Conservation (phyloP, 2,888 invertebrate species). For the Byasa hedistus region DNA sequence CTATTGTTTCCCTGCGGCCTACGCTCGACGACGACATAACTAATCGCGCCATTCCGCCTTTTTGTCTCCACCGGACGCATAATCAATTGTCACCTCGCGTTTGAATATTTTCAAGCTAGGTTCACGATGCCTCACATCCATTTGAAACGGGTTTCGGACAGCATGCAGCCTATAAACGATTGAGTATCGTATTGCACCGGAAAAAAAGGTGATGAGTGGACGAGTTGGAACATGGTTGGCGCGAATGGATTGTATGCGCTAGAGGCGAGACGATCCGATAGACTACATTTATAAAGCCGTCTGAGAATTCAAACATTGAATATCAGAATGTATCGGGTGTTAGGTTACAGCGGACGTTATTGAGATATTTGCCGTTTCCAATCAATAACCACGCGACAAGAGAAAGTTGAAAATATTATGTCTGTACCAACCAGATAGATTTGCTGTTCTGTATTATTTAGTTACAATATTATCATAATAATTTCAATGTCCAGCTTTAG, state of each 20-base stretch:
- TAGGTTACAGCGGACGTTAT: slow-evolving; percentile 54
- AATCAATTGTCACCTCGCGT: slow-evolving; percentile 76
- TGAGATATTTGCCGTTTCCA: slow-evolving; percentile 47
- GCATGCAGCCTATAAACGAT: slow-evolving; percentile 67
- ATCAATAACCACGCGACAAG: slow-evolving; percentile 15
- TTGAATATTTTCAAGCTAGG: slow-evolving; percentile 68
- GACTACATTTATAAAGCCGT: slow-evolving; percentile 52
- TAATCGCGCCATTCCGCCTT: slow-evolving; percentile 74
- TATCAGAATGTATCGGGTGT: slow-evolving; percentile 47
- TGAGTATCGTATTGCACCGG: slow-evolving; percentile 73
- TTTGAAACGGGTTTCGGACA: slow-evolving; percentile 71
- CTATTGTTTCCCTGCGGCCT: slow-evolving; percentile 73
- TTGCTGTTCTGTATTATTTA: background rate
- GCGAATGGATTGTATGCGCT: slow-evolving; percentile 61
- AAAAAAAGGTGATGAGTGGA: slow-evolving; percentile 76
- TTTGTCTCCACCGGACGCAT: slow-evolving; percentile 67
- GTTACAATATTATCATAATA: background rate
- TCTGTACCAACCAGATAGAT: background rate
- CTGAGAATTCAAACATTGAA: slow-evolving; percentile 47
- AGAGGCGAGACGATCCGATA: slow-evolving; percentile 48
- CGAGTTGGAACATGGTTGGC: slow-evolving; percentile 58
- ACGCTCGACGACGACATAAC: slow-evolving; percentile 71
- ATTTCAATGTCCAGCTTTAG: no score
- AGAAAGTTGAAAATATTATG: slow-evolving; percentile 8
- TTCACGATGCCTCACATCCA: slow-evolving; percentile 62